Base-by-base conservation (phyloP, 2,888 invertebrate species). In the Scelioninae gen. 2 region DNA sequence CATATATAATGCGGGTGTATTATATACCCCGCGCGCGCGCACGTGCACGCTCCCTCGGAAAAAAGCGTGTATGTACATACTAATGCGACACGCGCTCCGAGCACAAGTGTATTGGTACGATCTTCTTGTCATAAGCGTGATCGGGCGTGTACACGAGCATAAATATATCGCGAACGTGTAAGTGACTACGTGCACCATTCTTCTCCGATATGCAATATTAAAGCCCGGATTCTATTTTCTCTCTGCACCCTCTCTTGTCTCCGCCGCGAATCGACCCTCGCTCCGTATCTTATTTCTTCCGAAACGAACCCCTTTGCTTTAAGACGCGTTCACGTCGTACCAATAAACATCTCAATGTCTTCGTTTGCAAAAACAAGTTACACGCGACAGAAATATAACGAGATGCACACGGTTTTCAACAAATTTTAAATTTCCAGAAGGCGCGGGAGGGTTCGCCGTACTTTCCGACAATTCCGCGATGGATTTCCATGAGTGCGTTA, bases 191-290 rank as follows among this genome's bases (percentile, higher is more conserved):
- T 74, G 74, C 61, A 35, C 67, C 70, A 74, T 74, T 74, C 74
- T 74, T 71, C 68, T 60, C 46, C 68, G 74, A 74, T 74, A 74
- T 74, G 74, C 74, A 74, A 74, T 74, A 74, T 70, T 70, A 74
- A 74, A 71, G 67, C 71, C 64, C 74, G 71, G 68, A 71, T 74
- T 71, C 72, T 75, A 72, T 72, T 75, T 75, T 75, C 68, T 75
- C 65, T 68, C 63, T 19, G 39, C 74, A 52, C 74, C 72, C 72
- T 69, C 60, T 74, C 63, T 50, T 68, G 71, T 68, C 68, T 68
- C 52, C 46, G 63, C 55, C 63, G 48, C 61, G 70, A 71, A 70
- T 65, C 71, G 64, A 57, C 72, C 72, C 71, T 72, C 64, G 43
- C 53, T 68, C 55, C 61, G 28, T 72, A 72, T 75, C 75, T 75